Evolutionary conservation across 2,113 vertebrate species (phyloP).

Genomic region (Pachycephala philippinensis): DNA sequence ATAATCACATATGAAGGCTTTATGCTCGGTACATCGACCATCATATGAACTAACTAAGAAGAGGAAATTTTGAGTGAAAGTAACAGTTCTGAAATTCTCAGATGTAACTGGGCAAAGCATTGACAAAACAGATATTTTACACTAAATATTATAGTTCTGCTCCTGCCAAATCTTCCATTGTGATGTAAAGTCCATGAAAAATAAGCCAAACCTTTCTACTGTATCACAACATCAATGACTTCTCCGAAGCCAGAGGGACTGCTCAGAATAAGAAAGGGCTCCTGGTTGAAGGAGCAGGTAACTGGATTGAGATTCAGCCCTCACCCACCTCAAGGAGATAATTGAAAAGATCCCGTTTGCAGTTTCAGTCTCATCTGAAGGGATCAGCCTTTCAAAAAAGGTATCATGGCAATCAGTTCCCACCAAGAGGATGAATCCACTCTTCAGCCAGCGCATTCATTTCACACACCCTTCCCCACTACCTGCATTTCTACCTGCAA

Average conservation of each 20-base stretch:
- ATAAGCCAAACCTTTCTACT: not conserved
- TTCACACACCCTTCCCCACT: not conserved
- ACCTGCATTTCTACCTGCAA: not conserved
- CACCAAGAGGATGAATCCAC: not conserved
- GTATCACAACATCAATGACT: not conserved
- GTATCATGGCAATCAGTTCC: not conserved
- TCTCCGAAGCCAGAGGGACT: not conserved
- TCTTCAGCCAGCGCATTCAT: not conserved
- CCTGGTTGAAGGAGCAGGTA: not conserved
- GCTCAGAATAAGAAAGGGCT: not conserved
- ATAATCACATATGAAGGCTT: not conserved
- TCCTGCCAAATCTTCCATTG: not conserved
- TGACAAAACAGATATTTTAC: not conserved
- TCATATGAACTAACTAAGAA: not conserved
- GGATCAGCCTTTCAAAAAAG: not conserved
- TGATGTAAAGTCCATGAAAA: not conserved
- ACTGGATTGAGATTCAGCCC: not conserved
- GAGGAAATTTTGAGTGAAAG: not conserved
- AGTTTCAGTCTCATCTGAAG: not conserved
- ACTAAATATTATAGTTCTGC: not conserved
- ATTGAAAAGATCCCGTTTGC: not conserved
- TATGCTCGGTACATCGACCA: not conserved
- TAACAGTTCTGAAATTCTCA: not conserved
- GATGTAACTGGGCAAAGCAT: not conserved
- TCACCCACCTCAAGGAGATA: not conserved